Conservation (phyloP, 2,113 vertebrate genomes). For the Hirundichthys speculiger region DNA sequence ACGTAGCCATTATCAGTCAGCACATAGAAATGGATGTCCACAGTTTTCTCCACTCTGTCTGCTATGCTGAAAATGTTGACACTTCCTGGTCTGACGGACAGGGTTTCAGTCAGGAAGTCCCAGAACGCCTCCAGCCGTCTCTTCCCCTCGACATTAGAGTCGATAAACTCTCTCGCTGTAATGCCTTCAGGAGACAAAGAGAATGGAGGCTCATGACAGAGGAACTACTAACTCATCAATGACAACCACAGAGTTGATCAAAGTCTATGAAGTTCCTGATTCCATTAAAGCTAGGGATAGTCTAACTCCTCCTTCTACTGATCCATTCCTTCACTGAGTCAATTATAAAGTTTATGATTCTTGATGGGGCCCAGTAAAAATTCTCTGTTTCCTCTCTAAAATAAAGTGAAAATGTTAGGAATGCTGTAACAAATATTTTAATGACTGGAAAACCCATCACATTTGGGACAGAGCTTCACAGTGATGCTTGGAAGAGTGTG, state of each 20-base stretch:
- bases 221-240: conserved; percentile 55
- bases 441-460: conserved; percentile 40
- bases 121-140: conserved; percentile 79
- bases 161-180: conserved; percentile 85
- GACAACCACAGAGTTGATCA: conserved; percentile 65
- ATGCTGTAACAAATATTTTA: conserved; percentile 31
- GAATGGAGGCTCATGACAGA: conserved; percentile 34
- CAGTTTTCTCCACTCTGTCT: conserved; percentile 69
- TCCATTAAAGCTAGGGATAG: conserved; percentile 47
- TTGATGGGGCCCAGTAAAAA: conserved; percentile 27
- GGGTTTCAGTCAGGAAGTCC: conserved; percentile 81
- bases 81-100: conserved; percentile 74
- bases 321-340: conserved; percentile 38
- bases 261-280: conserved; percentile 53
- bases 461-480: conserved; percentile 45
- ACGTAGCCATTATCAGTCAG: conserved; percentile 71
- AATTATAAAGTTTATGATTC: conserved; percentile 30
- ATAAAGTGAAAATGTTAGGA: conserved; percentile 16
- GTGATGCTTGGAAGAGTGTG: conserved; percentile 55
- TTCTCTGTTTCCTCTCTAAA: conserved; percentile 6
- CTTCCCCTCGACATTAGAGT: conserved; percentile 70
- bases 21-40: conserved; percentile 83
- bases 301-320: conserved; percentile 47
- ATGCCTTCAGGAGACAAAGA: conserved; percentile 79
- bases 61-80: conserved; percentile 82